These are phyloP conservation scores for Dryococelus australis DNA, from an alignment of 2,888 invertebrate species.

Conservation along the genomic window DNA sequence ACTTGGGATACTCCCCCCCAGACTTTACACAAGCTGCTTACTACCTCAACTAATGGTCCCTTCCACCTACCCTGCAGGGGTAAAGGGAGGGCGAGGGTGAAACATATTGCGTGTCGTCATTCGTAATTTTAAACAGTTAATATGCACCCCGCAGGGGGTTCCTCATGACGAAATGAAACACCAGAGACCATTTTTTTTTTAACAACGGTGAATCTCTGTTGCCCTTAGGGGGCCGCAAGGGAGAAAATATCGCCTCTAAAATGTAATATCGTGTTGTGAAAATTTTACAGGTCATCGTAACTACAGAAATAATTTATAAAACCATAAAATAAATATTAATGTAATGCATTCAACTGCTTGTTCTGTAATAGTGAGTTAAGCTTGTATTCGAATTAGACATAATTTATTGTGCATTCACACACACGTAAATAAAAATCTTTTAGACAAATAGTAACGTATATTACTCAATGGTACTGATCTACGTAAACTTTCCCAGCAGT, in stretches of 20 bases:
- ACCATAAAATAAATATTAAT: no score
- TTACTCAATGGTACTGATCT: no score
- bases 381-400: no score
- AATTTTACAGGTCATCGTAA: background rate
- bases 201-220: background rate
- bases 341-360: no score
- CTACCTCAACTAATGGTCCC: conserved; percentile 8
- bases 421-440: no score
- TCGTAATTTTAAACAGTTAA: conserved; percentile 28
- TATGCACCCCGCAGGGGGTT: conserved; percentile 13
- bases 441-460: no score
- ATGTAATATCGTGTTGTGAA: background rate
- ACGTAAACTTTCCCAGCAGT: no score
- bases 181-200: background rate
- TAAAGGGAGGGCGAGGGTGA: background rate
- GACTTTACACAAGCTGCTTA: background rate
- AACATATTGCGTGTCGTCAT: conserved; percentile 29
- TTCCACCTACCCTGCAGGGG: background rate
- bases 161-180: conserved; percentile 8
- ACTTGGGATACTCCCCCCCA: background rate
- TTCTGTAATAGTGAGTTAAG: no score
- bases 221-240: background rate
- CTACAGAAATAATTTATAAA: no score
- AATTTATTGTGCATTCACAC: no score
- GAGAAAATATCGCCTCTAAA: background rate